Percentiles rank a stretch among this genome's conserved stretches.
Evolutionary conservation across 1,140 invertebrate genomes (phyloP).

Genomic region (Sarcophaga peregrina): DNA sequence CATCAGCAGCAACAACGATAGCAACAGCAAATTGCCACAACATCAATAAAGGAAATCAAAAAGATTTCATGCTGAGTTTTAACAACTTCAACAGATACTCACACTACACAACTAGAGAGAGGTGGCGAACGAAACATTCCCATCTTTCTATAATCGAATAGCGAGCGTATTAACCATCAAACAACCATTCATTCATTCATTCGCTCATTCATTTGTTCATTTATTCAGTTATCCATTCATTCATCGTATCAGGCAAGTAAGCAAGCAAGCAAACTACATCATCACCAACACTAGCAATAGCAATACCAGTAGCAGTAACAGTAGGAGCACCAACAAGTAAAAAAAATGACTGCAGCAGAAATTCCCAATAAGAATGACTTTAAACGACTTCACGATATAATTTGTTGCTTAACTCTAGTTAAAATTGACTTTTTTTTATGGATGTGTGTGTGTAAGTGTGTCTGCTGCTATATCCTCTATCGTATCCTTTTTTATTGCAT

Average conservation of each 20-base stretch:
- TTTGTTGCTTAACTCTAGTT: slow-evolving; percentile 37
- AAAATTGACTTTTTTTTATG: slow-evolving; percentile 30
- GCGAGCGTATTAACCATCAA: too few relatives aligned
- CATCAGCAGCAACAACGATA: not conserved
- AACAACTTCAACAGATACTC: slow-evolving; percentile 26
- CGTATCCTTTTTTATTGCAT: not conserved
- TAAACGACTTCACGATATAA: slow-evolving; percentile 20
- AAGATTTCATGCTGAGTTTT: slow-evolving; percentile 31
- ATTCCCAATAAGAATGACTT: not conserved
- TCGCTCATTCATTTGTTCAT: too few relatives aligned
- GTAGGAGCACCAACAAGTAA: too few relatives aligned
- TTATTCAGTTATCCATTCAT: not conserved
- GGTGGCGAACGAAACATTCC: not conserved
- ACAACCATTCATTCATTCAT: too few relatives aligned
- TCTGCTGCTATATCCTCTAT: not conserved
- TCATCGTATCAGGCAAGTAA: not conserved
- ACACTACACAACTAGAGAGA: not conserved
- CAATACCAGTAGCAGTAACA: not conserved
- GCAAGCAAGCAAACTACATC: not conserved
- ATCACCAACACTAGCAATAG: not conserved
- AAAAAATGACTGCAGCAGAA: too few relatives aligned
- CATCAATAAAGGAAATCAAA: slow-evolving; percentile 22
- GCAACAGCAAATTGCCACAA: not conserved
- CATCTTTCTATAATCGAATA: not conserved
- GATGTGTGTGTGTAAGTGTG: not conserved